A percentile compares a stretch with the other conserved stretches of the same genome.
phyloP scores from a whole-genome alignment of 2,113 vertebrate genomes.

The Thamnaconus septentrionalis region DNA sequence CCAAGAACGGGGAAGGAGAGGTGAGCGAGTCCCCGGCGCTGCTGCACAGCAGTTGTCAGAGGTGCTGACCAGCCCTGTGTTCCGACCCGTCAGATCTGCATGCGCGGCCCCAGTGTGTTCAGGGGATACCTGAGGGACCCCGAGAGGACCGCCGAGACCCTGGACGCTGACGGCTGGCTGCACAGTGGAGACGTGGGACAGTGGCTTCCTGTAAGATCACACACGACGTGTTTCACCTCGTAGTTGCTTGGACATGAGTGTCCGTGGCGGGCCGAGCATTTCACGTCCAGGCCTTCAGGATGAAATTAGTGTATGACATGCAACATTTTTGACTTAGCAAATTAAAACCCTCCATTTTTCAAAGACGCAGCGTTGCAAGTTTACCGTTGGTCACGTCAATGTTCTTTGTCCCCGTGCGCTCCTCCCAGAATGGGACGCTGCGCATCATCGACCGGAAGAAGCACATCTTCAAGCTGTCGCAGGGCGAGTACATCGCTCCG shows the following conservation, averaged over 20 bases:
- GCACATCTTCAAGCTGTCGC: slow-evolving; percentile 81
- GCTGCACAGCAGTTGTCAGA: too few relatives aligned
- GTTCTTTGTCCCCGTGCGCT: background rate
- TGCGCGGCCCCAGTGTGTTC: slow-evolving; percentile 77
- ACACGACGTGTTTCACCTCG: background rate
- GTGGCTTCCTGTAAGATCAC: slow-evolving; percentile 75
- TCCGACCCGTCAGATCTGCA: slow-evolving; percentile 68
- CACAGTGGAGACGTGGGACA: slow-evolving; percentile 80
- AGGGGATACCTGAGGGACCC: slow-evolving; percentile 76
- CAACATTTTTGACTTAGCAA: too few relatives aligned
- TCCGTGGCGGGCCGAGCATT: background rate
- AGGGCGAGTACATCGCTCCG: slow-evolving; percentile 80
- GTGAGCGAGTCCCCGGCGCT: slow-evolving; percentile 39
- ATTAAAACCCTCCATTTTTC: background rate
- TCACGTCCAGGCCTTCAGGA: too few relatives aligned
- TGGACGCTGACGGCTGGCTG: slow-evolving; percentile 79
- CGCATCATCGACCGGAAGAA: slow-evolving; percentile 81
- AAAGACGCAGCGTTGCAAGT: background rate
- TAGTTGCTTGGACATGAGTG: background rate
- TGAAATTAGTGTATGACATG: too few relatives aligned
- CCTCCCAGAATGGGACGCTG: slow-evolving; percentile 74
- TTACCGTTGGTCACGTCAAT: too few relatives aligned
- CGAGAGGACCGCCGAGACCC: slow-evolving; percentile 68
- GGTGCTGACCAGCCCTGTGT: background rate
- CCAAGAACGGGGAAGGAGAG: slow-evolving; percentile 77